phyloP scores from a whole-genome alignment of 2,113 vertebrate genomes.

The Cisticola juncidis region DNA sequence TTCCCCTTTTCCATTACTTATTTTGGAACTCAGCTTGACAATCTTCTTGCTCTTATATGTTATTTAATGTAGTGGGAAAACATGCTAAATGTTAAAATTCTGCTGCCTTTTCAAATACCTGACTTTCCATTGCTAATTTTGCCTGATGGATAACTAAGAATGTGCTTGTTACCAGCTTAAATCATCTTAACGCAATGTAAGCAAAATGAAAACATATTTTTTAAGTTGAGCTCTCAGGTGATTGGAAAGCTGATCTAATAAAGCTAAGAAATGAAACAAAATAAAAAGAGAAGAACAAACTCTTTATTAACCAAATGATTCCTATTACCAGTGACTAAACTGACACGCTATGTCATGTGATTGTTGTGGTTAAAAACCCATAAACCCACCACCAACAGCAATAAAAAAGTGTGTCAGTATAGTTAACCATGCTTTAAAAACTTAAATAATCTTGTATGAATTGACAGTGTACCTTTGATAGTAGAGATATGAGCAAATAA shows the following conservation, averaged over 20 bases:
- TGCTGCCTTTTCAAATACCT: neutral
- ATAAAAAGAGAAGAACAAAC: neutral
- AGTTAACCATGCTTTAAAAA: neutral
- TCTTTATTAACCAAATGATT: neutral
- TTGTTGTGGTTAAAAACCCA: neutral
- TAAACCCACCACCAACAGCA: neutral
- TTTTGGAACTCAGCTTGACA: neutral
- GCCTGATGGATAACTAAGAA: neutral
- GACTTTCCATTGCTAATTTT: neutral
- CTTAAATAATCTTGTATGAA: neutral
- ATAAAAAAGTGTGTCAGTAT: neutral
- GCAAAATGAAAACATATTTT: neutral
- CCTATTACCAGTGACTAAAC: neutral
- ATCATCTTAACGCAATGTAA: neutral
- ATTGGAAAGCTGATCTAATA: neutral
- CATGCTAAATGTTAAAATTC: neutral
- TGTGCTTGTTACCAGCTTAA: neutral
- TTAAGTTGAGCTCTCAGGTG: neutral
- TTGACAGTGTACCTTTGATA: neutral
- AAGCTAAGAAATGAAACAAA: neutral
- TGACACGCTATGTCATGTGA: neutral
- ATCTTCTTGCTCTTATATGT: neutral
- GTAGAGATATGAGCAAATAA: neutral
- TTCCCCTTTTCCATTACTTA: neutral
- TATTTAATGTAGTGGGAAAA: neutral